phyloP scores from a whole-genome alignment of 2,797 vertebrate species.

The Manis pentadactyla region DNA sequence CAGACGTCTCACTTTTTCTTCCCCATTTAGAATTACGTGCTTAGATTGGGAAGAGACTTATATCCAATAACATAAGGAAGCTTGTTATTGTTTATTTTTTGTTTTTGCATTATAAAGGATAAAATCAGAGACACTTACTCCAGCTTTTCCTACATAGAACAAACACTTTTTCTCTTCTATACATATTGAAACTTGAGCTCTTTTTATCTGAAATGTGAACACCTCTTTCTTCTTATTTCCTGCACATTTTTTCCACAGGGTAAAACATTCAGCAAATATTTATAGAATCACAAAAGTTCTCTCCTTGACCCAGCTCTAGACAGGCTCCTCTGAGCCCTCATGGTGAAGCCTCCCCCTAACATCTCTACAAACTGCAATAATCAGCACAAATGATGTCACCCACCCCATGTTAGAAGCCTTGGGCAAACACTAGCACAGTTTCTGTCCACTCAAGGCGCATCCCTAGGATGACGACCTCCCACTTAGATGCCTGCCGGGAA shows the following conservation, averaged over 20 bases:
- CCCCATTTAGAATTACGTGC: not conserved
- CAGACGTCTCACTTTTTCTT: not conserved
- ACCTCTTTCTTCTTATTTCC: not conserved
- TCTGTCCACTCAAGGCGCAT: not conserved
- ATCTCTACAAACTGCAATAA: not conserved
- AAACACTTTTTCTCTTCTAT: not conserved
- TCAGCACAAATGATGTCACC: not conserved
- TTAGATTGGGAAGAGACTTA: not conserved
- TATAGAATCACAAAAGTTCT: not conserved
- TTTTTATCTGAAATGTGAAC: not conserved
- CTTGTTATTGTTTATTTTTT: conserved; percentile 54
- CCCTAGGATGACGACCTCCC: not conserved
- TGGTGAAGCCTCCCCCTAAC: too few species aligned
- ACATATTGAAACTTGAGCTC: conserved; percentile 27
- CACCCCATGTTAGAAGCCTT: too few species aligned
- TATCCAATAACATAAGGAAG: not conserved
- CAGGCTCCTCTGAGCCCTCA: not conserved
- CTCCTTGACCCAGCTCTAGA: not conserved
- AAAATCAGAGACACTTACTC: conserved; percentile 9
- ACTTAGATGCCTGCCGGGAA: not conserved
- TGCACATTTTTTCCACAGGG: not conserved
- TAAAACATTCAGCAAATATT: not conserved
- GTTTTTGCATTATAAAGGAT: conserved; percentile 37
- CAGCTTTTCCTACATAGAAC: not conserved
- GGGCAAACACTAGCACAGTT: not conserved